These are phyloP conservation scores for Myanophis thanlyinensis DNA, from an alignment of 2,113 vertebrate genomes.

Conservation along the genomic window DNA sequence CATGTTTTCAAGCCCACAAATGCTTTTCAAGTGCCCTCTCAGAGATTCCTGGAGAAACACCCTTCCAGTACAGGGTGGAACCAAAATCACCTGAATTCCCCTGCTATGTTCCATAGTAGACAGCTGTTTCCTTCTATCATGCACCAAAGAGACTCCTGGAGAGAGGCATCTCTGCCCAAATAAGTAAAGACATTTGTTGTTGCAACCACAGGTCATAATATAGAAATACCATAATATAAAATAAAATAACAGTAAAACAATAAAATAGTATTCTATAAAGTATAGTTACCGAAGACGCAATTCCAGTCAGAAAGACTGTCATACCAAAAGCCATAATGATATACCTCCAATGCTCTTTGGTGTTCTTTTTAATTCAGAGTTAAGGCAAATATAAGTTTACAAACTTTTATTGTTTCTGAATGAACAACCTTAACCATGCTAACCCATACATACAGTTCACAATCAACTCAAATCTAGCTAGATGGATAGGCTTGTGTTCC, in stretches of 20 bases:
- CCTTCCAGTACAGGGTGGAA: conserved; percentile 46
- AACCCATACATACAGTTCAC: background rate
- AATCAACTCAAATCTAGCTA: background rate
- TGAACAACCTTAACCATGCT: background rate
- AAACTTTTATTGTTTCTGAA: background rate
- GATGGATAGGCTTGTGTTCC: background rate
- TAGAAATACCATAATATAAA: background rate
- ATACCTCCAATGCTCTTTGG: background rate
- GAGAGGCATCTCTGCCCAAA: background rate
- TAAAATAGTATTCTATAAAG: background rate
- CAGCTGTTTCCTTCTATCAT: conserved; percentile 46
- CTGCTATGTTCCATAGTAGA: conserved; percentile 23
- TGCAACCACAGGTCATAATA: background rate
- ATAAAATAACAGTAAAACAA: background rate
- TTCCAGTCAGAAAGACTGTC: background rate
- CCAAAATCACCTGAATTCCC: conserved; percentile 26
- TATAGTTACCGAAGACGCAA: background rate
- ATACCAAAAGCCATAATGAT: background rate
- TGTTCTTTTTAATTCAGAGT: background rate
- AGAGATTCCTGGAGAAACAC: conserved; percentile 35
- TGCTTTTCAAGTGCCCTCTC: conserved; percentile 32
- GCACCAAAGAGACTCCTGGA: background rate
- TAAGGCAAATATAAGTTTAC: background rate
- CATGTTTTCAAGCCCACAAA: conserved; percentile 30
- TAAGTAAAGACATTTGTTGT: background rate